Percentiles rank a stretch among this genome's conserved stretches.
Evolutionary conservation across 1,140 invertebrate genomes (phyloP).

Genomic region (Drosophila pruinosa): DNA sequence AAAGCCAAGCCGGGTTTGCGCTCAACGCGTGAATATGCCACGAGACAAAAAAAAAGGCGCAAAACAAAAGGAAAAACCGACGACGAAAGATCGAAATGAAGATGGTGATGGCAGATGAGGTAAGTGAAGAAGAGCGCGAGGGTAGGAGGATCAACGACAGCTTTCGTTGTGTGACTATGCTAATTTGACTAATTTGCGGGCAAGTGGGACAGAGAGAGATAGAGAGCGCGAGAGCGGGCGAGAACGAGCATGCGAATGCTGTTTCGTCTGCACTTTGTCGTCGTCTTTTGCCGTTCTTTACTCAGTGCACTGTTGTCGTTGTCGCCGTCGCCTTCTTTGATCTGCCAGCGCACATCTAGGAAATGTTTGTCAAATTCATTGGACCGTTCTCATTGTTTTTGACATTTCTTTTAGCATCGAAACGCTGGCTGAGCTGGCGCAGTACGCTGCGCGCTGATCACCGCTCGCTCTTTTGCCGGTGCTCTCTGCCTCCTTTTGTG

Average conservation of each 20-base stretch:
- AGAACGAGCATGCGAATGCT: conserved; percentile 11
- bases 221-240: not conserved
- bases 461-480: not conserved
- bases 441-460: no score
- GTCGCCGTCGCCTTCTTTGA: conserved; percentile 66
- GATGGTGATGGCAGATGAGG: not conserved
- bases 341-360: conserved; percentile 82
- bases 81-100: conserved; percentile 1
- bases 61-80: conserved; percentile 7
- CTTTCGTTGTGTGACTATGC: conserved; percentile 42
- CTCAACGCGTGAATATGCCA: conserved; percentile 77
- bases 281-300: not conserved
- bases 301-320: not conserved
- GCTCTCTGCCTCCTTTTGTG: conserved; percentile 1
- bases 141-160: conserved; percentile 35
- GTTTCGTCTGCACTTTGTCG: not conserved
- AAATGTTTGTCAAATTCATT: conserved; percentile 82
- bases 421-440: not conserved
- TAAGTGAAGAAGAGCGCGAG: not conserved
- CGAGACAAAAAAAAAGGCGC: conserved; percentile 57
- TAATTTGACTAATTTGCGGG: conserved; percentile 73
- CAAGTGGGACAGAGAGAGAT: not conserved
- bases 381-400: conserved; percentile 81
- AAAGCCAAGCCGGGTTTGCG: conserved; percentile 75
- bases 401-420: conserved; percentile 75